A percentile compares a stretch with the other conserved stretches of the same genome.
phyloP scores from a whole-genome alignment of 2,888 invertebrate genomes.

The Leptopterna dolabrata region DNA sequence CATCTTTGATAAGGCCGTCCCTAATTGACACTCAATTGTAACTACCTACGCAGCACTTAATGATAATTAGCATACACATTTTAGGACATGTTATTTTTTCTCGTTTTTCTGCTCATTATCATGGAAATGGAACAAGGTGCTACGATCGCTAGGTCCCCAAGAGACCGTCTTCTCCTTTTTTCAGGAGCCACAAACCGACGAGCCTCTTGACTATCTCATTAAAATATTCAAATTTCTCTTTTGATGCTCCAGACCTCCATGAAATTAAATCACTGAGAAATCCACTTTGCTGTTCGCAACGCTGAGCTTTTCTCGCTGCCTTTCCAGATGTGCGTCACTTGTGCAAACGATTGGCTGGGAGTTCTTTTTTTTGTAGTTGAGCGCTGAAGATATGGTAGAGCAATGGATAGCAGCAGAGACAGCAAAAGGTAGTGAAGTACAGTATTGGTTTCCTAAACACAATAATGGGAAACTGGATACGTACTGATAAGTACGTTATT shows the following conservation, averaged over 20 bases:
- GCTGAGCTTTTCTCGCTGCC: background rate
- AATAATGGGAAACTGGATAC: no score
- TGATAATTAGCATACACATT: background rate
- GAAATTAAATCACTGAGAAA: slow-evolving; percentile 30
- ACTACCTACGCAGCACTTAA: background rate
- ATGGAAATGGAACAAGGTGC: slow-evolving; percentile 19
- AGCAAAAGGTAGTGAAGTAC: no score
- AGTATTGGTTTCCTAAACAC: no score
- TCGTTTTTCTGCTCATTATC: background rate
- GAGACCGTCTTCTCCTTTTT: background rate
- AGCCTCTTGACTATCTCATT: slow-evolving; percentile 1
- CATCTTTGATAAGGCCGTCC: no score
- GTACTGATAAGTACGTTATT: no score
- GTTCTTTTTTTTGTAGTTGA: no score
- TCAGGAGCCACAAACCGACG: background rate
- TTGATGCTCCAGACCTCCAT: slow-evolving; percentile 37
- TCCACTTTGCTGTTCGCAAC: background rate
- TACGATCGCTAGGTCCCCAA: background rate
- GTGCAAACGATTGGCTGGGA: background rate
- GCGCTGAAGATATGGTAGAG: no score
- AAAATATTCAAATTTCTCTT: slow-evolving; percentile 32
- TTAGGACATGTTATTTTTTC: background rate
- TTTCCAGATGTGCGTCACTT: background rate
- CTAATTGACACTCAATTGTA: background rate
- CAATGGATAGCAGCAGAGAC: no score